phyloP scores from a whole-genome alignment of 2,888 invertebrate species.

The Drosophila fulvimacula region DNA sequence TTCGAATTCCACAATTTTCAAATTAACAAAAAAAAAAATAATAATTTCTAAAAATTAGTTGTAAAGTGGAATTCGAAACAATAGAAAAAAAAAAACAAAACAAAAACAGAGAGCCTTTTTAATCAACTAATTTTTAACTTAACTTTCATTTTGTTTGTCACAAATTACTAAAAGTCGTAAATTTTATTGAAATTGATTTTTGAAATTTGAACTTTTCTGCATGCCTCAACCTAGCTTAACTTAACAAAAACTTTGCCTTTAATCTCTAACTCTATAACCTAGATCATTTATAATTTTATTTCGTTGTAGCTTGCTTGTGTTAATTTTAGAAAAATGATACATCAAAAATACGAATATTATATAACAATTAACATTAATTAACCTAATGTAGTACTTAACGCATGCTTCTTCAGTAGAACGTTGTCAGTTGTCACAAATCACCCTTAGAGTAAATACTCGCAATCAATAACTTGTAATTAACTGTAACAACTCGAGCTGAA shows the following conservation, averaged over 20 bases:
- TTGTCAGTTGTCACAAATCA: slow-evolving; percentile 45
- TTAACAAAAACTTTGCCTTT: background rate
- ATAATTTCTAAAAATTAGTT: too few species aligned
- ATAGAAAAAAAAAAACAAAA: background rate
- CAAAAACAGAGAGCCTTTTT: slow-evolving; percentile 45
- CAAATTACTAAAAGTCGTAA: slow-evolving; percentile 24
- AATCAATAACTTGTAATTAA: slow-evolving; percentile 29
- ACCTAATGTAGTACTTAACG: slow-evolving; percentile 26
- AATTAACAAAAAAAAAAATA: too few species aligned
- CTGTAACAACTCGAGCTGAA: slow-evolving; percentile 39
- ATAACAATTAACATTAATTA: slow-evolving; percentile 2
- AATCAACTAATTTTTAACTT: slow-evolving; percentile 9
- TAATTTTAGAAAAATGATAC: slow-evolving; percentile 4
- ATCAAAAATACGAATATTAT: slow-evolving; percentile 5
- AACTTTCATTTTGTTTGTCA: slow-evolving; percentile 2
- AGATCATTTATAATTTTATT: slow-evolving; percentile 32
- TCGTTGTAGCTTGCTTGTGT: slow-evolving; percentile 42
- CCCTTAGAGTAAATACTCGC: slow-evolving; percentile 21
- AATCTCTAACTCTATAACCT: slow-evolving; percentile 13
- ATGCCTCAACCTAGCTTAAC: slow-evolving; percentile 40
- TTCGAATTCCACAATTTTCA: background rate
- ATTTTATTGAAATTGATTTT: slow-evolving; percentile 28
- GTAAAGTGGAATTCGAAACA: slow-evolving; percentile 3
- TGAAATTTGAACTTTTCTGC: slow-evolving; percentile 39
- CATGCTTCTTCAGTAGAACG: slow-evolving; percentile 46